These are phyloP conservation scores for Cotesia glomerata DNA, from an alignment of 1,140 invertebrate species.

Conservation along the genomic window DNA sequence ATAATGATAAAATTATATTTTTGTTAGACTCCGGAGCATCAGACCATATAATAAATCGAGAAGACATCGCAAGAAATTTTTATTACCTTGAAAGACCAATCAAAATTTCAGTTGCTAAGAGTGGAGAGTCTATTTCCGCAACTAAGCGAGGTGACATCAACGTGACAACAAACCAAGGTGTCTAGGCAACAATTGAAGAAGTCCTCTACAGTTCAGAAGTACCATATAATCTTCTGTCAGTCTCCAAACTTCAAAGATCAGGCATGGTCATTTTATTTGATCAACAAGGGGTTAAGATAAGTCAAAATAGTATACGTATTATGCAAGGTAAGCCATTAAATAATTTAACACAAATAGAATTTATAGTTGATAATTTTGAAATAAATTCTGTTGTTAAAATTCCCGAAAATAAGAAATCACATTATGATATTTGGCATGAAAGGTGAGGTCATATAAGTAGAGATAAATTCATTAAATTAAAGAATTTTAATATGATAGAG, in stretches of 20 bases:
- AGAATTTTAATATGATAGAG: slow-evolving; percentile 15
- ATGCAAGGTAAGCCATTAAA: slow-evolving; percentile 42
- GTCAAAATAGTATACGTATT: slow-evolving; percentile 34
- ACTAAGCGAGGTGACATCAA: slow-evolving; percentile 38
- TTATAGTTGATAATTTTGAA: slow-evolving; percentile 10
- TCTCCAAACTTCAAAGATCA: slow-evolving; percentile 42
- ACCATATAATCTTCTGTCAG: slow-evolving; percentile 43
- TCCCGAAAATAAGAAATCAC: slow-evolving; percentile 20
- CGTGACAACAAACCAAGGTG: slow-evolving; percentile 28
- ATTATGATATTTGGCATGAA: slow-evolving; percentile 36
- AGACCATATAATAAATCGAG: slow-evolving; percentile 44
- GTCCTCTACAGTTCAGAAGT: slow-evolving; percentile 39
- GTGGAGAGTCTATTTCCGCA: slow-evolving; percentile 36
- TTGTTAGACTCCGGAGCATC: slow-evolving; percentile 50
- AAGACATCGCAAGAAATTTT: slow-evolving; percentile 39
- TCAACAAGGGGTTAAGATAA: slow-evolving; percentile 41
- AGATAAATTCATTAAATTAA: slow-evolving; percentile 15
- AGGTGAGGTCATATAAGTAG: slow-evolving; percentile 11
- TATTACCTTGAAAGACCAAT: slow-evolving; percentile 8
- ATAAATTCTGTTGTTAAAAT: slow-evolving; percentile 19
- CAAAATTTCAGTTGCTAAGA: slow-evolving; percentile 38
- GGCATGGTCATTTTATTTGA: slow-evolving; percentile 43
- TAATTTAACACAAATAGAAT: slow-evolving; percentile 35
- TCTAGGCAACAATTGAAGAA: slow-evolving; percentile 34
- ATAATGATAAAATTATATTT: slow-evolving; percentile 32